Conservation (phyloP, 2,888 invertebrate species). For the Raillietiella orientalis region DNA sequence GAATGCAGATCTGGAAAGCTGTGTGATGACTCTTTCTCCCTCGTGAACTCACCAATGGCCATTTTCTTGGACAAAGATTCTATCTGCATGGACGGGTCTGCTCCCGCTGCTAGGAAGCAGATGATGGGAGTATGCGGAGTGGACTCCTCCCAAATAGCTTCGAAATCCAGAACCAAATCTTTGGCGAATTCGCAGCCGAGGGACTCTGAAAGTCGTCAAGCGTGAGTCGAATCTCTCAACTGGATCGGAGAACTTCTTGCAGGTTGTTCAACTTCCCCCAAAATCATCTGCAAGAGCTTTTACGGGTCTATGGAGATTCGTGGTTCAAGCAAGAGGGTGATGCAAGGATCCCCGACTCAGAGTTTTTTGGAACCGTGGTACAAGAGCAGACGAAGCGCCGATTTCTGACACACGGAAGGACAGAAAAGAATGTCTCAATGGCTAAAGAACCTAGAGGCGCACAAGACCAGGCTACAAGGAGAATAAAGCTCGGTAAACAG, state of each 20-base stretch:
- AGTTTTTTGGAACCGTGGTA: too few species aligned
- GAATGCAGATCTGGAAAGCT: slow-evolving; percentile 19
- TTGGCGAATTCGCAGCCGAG: slow-evolving; percentile 63
- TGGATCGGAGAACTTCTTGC: too few species aligned
- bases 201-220: slow-evolving; percentile 34
- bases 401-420: too few species aligned
- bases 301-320: slow-evolving; percentile 5
- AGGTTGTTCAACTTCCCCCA: too few species aligned
- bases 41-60: slow-evolving; percentile 27
- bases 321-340: slow-evolving; percentile 2
- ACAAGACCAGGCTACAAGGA: too few species aligned
- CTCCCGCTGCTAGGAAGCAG: slow-evolving; percentile 74
- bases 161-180: slow-evolving; percentile 64
- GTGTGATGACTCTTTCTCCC: neutral
- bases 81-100: slow-evolving; percentile 86
- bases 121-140: slow-evolving; percentile 59
- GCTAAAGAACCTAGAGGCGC: too few species aligned
- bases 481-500: too few species aligned
- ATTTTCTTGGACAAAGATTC: slow-evolving; percentile 50
- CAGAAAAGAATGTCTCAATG: too few species aligned
- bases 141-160: slow-evolving; percentile 61
- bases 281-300: too few species aligned
- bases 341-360: slow-evolving; percentile 9
- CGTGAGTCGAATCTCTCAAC: too few species aligned
- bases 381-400: too few species aligned